Percentiles rank a stretch among this genome's conserved stretches.
phyloP scores from a whole-genome alignment of 1,140 invertebrate genomes.

The Lepidurus packardi region DNA sequence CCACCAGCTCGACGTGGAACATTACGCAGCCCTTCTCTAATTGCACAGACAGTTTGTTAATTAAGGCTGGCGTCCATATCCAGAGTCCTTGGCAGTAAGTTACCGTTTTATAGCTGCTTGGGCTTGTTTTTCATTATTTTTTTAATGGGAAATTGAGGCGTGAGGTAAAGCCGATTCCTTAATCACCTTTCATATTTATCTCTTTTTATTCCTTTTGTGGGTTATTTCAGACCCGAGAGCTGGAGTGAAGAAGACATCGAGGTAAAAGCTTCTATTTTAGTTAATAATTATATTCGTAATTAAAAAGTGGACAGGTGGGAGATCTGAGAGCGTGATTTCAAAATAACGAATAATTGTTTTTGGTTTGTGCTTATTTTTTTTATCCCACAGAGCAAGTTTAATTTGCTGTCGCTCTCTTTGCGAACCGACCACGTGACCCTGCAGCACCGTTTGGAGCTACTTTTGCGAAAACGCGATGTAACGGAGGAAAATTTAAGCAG shows the following conservation, averaged over 20 bases:
- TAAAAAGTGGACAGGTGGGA: not conserved
- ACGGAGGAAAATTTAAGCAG: conserved; percentile 50
- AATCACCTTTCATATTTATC: not conserved
- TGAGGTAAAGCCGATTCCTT: not conserved
- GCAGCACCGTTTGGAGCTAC: conserved; percentile 46
- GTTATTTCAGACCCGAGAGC: not conserved
- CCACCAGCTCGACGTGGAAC: not conserved
- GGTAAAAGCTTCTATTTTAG: not conserved
- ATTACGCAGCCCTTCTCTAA: conserved; percentile 5
- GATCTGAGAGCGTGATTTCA: not conserved
- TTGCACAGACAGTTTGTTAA: conserved; percentile 19
- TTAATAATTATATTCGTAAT: not conserved
- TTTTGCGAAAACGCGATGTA: conserved; percentile 50
- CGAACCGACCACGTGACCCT: conserved; percentile 51
- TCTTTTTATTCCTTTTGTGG: not conserved
- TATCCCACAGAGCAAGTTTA: conserved; percentile 47
- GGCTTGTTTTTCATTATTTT: not conserved
- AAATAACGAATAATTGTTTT: not conserved
- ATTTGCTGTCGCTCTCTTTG: conserved; percentile 49
- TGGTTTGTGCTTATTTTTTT: conserved; percentile 24
- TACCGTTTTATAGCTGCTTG: not conserved
- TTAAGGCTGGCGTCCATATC: conserved; percentile 3
- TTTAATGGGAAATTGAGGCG: not conserved
- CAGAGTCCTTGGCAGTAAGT: conserved; percentile 17
- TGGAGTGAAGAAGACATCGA: conserved; percentile 3